Conservation (phyloP, 2,797 vertebrate genomes). For the Ispidina picta region DNA sequence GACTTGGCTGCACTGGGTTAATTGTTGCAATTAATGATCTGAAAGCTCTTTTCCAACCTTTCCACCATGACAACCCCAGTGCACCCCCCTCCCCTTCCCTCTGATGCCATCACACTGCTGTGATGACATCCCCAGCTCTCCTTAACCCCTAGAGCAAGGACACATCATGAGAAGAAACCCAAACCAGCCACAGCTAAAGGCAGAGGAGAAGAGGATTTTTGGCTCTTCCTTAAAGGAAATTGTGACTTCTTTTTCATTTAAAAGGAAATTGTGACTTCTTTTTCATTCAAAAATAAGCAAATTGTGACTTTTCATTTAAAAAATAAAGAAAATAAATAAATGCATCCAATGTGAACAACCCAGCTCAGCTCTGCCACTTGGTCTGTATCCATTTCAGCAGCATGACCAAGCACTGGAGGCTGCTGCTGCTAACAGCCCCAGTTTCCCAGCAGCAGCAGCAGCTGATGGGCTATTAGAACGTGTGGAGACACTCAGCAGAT, state of each 20-base stretch:
- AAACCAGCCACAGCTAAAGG: neutral
- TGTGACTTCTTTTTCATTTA: neutral
- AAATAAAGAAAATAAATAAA: neutral
- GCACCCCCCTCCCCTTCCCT: neutral
- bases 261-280: neutral
- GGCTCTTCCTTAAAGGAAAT: neutral
- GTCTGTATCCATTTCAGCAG: neutral
- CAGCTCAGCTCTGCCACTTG: neutral
- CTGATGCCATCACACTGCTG: rapidly evolving
- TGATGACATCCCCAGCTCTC: neutral
- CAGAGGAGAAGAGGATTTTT: neutral
- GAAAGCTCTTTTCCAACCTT: neutral
- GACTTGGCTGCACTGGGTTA: neutral
- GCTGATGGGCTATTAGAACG: neutral
- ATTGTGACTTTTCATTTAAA: too few species aligned
- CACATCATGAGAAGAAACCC: neutral
- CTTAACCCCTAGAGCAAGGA: neutral
- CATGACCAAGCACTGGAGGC: neutral
- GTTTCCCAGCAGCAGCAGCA: constrained; percentile 32
- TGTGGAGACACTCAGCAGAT: constrained; percentile 38
- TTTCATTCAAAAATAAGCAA: neutral
- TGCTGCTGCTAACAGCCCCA: neutral
- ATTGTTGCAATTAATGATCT: neutral
- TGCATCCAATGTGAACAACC: neutral
- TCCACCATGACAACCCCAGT: neutral